Conservation (phyloP, 2,113 vertebrate species). For the Vidua chalybeata region DNA sequence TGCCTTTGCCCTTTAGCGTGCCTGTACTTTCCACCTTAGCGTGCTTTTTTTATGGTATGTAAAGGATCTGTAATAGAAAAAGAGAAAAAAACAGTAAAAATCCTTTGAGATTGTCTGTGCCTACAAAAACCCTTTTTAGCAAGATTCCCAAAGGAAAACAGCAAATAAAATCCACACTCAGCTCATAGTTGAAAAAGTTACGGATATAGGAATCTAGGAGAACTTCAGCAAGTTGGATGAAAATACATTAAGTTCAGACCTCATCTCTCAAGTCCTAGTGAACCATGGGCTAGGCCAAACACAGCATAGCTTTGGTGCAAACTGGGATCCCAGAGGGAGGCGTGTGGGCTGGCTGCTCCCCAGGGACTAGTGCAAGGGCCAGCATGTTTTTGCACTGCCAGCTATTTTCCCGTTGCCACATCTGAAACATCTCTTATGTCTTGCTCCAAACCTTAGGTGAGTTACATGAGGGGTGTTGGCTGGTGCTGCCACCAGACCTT, state of each 20-base stretch:
- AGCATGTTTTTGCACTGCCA: neutral
- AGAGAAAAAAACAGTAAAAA: neutral
- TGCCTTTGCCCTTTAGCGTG: neutral
- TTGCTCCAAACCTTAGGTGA: neutral
- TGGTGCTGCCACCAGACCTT: neutral
- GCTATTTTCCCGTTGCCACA: neutral
- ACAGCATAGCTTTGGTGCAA: neutral
- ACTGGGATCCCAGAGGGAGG: neutral
- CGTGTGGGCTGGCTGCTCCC: neutral
- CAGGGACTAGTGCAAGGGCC: neutral
- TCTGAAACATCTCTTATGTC: fast-evolving
- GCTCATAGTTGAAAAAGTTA: neutral
- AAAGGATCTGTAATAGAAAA: neutral
- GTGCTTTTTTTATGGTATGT: neutral
- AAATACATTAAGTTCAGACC: neutral
- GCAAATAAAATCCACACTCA: neutral
- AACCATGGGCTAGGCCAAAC: neutral
- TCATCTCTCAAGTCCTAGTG: neutral
- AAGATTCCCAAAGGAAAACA: neutral
- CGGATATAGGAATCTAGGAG: neutral
- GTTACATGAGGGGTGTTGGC: neutral
- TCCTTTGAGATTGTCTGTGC: neutral
- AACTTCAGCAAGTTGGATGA: neutral
- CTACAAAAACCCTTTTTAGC: neutral
- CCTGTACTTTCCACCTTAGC: fast-evolving